Percentiles rank a stretch among this genome's conserved stretches.
phyloP scores from a whole-genome alignment of 2,888 invertebrate species.

The Conus canariensis region DNA sequence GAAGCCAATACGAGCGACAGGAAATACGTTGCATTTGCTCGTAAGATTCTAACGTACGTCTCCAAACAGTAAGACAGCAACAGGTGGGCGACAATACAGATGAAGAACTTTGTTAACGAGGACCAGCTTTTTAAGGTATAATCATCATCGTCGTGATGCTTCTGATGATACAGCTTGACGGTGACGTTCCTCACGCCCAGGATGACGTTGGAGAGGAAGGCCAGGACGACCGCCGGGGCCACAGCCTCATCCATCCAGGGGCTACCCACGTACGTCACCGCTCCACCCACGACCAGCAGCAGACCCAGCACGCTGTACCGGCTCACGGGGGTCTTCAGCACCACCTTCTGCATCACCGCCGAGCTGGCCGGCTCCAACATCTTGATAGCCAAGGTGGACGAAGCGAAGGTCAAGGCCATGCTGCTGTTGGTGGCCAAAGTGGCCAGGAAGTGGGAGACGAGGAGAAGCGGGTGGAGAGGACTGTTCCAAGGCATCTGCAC shows the following conservation, averaged over 20 bases:
- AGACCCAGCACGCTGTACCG: constrained; percentile 44
- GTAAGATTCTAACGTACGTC: too few species aligned
- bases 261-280: constrained; percentile 51
- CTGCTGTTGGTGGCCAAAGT: constrained; percentile 58
- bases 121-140: neutral
- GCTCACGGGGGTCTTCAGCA: constrained; percentile 47
- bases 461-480: neutral
- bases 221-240: constrained; percentile 49
- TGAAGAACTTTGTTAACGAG: neutral
- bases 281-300: constrained; percentile 52
- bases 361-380: constrained; percentile 58
- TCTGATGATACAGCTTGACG: constrained; percentile 45
- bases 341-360: constrained; percentile 49
- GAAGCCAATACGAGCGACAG: constrained; percentile 36
- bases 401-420: constrained; percentile 54
- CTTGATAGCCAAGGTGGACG: constrained; percentile 61
- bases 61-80: neutral
- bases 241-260: constrained; percentile 11
- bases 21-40: neutral
- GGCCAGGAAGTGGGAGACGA: constrained; percentile 49
- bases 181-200: constrained; percentile 55
- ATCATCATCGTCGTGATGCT: neutral
- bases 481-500: neutral
- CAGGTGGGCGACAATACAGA: neutral
- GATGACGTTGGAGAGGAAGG: constrained; percentile 56